Evolutionary conservation across 2,113 vertebrate species (phyloP), one percentile per base, ranked within the genome.

Genomic region (Camelus bactrianus): DNA sequence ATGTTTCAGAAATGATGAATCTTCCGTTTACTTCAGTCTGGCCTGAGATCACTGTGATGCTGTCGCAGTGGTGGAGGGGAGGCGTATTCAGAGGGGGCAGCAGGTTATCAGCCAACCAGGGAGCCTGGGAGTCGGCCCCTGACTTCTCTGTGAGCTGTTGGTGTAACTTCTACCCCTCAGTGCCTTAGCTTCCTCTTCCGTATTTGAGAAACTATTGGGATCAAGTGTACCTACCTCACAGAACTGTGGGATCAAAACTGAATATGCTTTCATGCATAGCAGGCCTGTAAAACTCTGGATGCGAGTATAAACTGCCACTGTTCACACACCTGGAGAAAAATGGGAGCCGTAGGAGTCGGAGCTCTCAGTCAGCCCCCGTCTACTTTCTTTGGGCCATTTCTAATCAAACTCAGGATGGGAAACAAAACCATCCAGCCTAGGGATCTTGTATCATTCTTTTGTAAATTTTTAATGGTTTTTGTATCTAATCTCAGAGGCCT

Each of bases 51-150:
- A 0, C 30, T 28, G 35, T 17, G 76, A 46, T 5, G 5, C 3
- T n/a, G 42, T 11, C 65, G 4, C 56, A 32, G 8, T 15, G 9
- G 26, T 2, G 12, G 38, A 28, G 70, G 5, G 20, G 28, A 64
- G 17, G 32, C 7, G 8, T 67, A 3, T 15, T 38, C 77, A 52
- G 54, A 54, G 16, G 3, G 30, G 22, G 20, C 42, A 35, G n/a
- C 2, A 15, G 54, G 54, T 3, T n/a, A 0, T 0, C 1, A 20
- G 22, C 9, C 20, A 9, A 3, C 5, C 24, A 26, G 7, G n/a
- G 32, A 11, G 17, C 58, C 48, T 1, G 1, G 7, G 22, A 67
- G 13, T 5, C 1, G 0, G 1, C 2, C 16, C 48, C 70, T 1
- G 6, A 10, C 9, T 60, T 42, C 22, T 24, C 77, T 58, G 2